Evolutionary conservation across 2,888 invertebrate genomes (phyloP).

Genomic region (Cosmopolites sordidus): DNA sequence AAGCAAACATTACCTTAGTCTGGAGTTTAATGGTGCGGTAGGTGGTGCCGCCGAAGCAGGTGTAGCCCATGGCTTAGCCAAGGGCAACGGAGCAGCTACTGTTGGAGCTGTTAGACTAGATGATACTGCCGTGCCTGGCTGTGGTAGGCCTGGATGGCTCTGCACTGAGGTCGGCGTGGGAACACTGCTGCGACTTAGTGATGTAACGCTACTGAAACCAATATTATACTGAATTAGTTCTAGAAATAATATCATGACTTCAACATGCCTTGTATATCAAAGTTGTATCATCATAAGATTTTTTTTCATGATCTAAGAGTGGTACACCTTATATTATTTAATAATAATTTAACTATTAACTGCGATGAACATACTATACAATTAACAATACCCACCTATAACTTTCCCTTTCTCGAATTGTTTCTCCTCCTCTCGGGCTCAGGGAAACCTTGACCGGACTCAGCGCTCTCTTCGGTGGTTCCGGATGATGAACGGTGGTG

Average conservation of each 20-base stretch:
- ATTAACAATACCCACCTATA: slow-evolving; percentile 60
- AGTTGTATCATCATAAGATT: no score
- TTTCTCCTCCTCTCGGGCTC: slow-evolving; percentile 18
- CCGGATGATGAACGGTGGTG: slow-evolving; percentile 8
- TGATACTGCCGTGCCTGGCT: slow-evolving; percentile 48
- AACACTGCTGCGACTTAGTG: slow-evolving; percentile 67
- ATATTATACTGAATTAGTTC: slow-evolving; percentile 2
- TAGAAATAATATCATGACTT: no score
- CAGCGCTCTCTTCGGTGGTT: slow-evolving; percentile 11
- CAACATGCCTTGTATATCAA: no score
- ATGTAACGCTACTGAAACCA: slow-evolving; percentile 71
- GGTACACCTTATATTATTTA: no score
- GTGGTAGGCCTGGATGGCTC: slow-evolving; percentile 38
- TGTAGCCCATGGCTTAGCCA: slow-evolving; percentile 30
- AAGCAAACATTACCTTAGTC: slow-evolving; percentile 15
- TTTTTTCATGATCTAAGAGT: no score
- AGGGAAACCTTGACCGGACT: slow-evolving; percentile 19
- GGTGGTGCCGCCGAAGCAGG: slow-evolving; percentile 19
- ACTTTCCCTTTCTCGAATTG: slow-evolving; percentile 70
- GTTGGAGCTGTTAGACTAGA: slow-evolving; percentile 53
- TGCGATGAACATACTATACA: no score
- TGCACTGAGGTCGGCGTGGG: slow-evolving; percentile 43
- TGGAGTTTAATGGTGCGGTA: slow-evolving; percentile 23
- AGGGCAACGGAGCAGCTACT: slow-evolving; percentile 14
- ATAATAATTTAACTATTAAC: no score